phyloP scores from a whole-genome alignment of 2,113 vertebrate genomes.

The Siphamia tubifer region DNA sequence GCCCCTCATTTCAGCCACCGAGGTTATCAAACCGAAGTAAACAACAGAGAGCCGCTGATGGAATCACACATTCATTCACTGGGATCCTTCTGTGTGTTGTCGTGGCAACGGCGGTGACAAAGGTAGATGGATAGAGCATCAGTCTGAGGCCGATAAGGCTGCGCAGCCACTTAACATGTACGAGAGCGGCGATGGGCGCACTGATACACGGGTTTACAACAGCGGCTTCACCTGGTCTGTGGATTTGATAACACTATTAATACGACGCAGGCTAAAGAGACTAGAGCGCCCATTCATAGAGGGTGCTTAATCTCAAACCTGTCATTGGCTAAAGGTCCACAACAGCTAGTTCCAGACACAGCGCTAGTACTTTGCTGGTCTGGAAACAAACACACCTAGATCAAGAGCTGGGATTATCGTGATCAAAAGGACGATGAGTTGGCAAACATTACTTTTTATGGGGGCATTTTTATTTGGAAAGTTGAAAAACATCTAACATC shows the following conservation, averaged over 20 bases:
- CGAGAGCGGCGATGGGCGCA: not conserved
- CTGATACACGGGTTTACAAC: not conserved
- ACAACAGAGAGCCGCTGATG: constrained; percentile 31
- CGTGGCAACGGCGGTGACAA: constrained; percentile 14
- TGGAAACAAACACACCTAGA: no score
- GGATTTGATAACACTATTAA: not conserved
- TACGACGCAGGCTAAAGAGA: no score
- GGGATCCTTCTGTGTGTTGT: constrained; percentile 8
- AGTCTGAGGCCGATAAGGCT: not conserved
- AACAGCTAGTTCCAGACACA: no score
- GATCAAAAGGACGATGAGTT: no score
- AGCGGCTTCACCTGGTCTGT: not conserved
- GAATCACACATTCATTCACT: not conserved
- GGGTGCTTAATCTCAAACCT: no score
- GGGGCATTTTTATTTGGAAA: no score
- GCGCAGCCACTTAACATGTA: not conserved
- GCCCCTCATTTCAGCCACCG: constrained; percentile 3
- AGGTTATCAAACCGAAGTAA: constrained; percentile 28
- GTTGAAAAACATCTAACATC: no score
- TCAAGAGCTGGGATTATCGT: no score
- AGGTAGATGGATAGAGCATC: not conserved
- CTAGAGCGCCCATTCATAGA: no score
- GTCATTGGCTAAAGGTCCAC: no score
- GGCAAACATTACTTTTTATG: no score
- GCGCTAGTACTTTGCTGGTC: no score